These are phyloP conservation scores for Pampus argenteus DNA, from an alignment of 2,797 vertebrate genomes.

Conservation along the genomic window DNA sequence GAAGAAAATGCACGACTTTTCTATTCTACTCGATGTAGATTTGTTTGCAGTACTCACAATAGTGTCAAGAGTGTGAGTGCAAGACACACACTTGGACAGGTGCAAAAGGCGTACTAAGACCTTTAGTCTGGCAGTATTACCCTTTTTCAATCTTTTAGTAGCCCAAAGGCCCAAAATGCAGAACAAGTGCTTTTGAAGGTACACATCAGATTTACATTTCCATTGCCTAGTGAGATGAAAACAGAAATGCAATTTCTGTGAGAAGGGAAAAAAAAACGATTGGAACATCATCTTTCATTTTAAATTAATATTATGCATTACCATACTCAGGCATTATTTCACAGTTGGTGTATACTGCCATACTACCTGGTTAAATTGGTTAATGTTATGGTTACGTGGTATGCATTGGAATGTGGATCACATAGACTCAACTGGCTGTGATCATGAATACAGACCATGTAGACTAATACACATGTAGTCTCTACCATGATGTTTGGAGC, in stretches of 20 bases:
- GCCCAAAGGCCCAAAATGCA: slow-evolving; percentile 3
- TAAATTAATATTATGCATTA: slow-evolving; percentile 46
- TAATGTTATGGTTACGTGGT: slow-evolving; percentile 45
- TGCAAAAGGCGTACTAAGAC: slow-evolving; percentile 4
- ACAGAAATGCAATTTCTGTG: slow-evolving; percentile 40
- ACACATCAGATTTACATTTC: slow-evolving; percentile 21
- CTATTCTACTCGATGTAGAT: background rate
- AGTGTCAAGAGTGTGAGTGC: slow-evolving; percentile 12
- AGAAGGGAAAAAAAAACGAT: slow-evolving; percentile 25
- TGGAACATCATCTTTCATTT: slow-evolving; percentile 42
- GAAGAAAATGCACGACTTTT: background rate
- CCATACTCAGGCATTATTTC: slow-evolving; percentile 37
- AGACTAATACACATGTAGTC: slow-evolving; percentile 25
- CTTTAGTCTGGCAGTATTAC: background rate
- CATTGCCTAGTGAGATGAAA: slow-evolving; percentile 20
- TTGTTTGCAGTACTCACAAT: background rate
- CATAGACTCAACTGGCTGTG: slow-evolving; percentile 10
- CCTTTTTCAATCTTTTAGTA: background rate
- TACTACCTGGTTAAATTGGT: slow-evolving; percentile 46
- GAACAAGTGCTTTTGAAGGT: background rate
- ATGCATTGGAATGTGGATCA: slow-evolving; percentile 20
- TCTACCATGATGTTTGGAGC: slow-evolving; percentile 7
- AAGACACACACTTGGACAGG: background rate
- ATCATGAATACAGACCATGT: slow-evolving; percentile 22
- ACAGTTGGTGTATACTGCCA: slow-evolving; percentile 29